Conservation (phyloP, 2,113 vertebrate genomes). For the Eptesicus fuscus region DNA sequence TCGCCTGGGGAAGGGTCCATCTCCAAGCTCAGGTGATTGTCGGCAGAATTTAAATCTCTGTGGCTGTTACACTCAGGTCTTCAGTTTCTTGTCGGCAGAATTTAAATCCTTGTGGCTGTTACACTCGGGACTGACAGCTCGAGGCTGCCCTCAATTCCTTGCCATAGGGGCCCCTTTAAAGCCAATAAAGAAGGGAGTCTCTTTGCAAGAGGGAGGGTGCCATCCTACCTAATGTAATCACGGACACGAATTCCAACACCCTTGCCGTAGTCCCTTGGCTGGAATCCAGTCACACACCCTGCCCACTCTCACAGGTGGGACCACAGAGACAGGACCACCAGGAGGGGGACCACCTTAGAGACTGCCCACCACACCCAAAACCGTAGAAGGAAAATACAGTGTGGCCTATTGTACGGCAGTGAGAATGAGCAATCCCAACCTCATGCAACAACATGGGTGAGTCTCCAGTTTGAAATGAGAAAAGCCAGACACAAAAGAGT, state of each 20-base stretch:
- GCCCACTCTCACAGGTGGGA: not conserved
- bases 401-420: accelerated
- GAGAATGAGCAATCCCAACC: not conserved
- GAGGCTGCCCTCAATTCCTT: not conserved
- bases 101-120: not conserved
- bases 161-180: not conserved
- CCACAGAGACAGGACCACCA: not conserved
- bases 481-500: not conserved
- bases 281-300: not conserved
- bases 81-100: not conserved
- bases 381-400: not conserved
- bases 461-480: not conserved
- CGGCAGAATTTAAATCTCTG: not conserved
- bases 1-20: not conserved
- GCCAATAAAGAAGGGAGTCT: not conserved
- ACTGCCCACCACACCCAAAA: not conserved
- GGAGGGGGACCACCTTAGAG: not conserved
- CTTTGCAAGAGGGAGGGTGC: not conserved
- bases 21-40: not conserved
- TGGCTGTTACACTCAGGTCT: not conserved
- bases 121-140: not conserved
- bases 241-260: not conserved
- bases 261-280: not conserved
- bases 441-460: accelerated
- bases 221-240: not conserved